Base-by-base conservation (phyloP, 1,140 invertebrate genomes). In the Ips nitidus region DNA sequence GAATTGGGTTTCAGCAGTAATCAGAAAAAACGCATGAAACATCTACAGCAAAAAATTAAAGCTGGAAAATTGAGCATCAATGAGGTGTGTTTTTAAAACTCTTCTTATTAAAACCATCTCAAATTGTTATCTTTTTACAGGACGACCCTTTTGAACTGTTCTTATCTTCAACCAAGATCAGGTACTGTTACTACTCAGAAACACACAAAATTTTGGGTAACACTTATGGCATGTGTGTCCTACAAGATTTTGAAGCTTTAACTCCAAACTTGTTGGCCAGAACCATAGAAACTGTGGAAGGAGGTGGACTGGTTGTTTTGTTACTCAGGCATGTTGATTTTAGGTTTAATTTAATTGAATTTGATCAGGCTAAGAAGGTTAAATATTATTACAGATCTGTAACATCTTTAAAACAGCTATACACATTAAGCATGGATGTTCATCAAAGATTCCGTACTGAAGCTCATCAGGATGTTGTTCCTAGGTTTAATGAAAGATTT, bases 201-300 rank as follows among this genome's bases (percentile, higher is more conserved):
- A 98, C 97, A 4, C 95, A 99, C 80, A 96, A 96, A 77, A 98
- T 99, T 80, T 85, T 99, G 1, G 98, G 98, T 62, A 95, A 97
- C 72, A 99, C 98, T 1, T 99, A 93, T 84, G 97, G 96, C 65
- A 97, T 98, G 86, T 97, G 95, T 83, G 89, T 99, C 67, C 83
- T 99, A 67, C 96, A 98, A 90, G 98, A 99, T 84, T 99, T 99
- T 86, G 98, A 99, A 86, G 97, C 97, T 2, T 76, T 99, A 1
- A 99, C 98, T n/a, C 98, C 98, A 3, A 99, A 99, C 82, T 85
- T 99, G 52, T 84, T 99, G 77, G 98, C 98, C 0, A 84, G 98
- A 71, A 99, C 98, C 3, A 89, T 99, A 73, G 98, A 99, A 86
- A 99, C 98, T 0, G 94, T 99, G 1, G 95, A 99, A 86, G 98